Conservation (phyloP, 2,797 vertebrate species). For the Gobio occitaniae region DNA sequence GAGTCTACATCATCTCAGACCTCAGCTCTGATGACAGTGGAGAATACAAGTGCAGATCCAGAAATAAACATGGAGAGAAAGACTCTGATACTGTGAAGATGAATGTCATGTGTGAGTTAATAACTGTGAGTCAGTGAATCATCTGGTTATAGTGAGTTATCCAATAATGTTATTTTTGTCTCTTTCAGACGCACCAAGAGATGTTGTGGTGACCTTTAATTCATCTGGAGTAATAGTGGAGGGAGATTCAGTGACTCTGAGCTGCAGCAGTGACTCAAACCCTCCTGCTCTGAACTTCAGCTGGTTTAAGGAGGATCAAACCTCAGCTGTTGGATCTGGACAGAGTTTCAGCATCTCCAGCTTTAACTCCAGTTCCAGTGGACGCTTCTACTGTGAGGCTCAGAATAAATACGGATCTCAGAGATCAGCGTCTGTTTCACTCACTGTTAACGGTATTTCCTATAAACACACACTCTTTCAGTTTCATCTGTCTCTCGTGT, state of each 20-base stretch:
- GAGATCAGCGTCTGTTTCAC: neutral
- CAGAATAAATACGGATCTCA: slow-evolving; percentile 23
- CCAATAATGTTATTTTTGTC: no score
- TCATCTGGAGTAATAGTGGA: neutral
- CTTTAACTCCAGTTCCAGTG: slow-evolving; percentile 41
- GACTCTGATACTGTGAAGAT: neutral
- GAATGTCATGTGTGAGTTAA: slow-evolving; percentile 1
- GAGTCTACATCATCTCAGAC: neutral
- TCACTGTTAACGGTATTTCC: no score
- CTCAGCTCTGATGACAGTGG: neutral
- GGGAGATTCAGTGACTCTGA: slow-evolving; percentile 52
- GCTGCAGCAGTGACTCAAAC: slow-evolving; percentile 61
- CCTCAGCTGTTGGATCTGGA: neutral
- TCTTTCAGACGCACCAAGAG: no score
- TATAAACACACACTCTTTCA: slow-evolving; percentile 3
- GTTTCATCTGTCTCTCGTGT: neutral
- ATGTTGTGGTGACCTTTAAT: no score
- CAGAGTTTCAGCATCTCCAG: slow-evolving; percentile 28
- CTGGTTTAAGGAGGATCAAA: slow-evolving; percentile 54
- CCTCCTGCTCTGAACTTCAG: slow-evolving; percentile 52
- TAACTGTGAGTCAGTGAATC: no score
- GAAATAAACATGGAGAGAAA: neutral
- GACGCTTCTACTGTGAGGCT: slow-evolving; percentile 53
- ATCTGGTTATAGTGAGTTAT: no score
- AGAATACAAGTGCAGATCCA: neutral